Percentiles rank a stretch among this genome's conserved stretches.
Evolutionary conservation across 2,797 vertebrate species (phyloP).

Genomic region (Discoglossus pictus): DNA sequence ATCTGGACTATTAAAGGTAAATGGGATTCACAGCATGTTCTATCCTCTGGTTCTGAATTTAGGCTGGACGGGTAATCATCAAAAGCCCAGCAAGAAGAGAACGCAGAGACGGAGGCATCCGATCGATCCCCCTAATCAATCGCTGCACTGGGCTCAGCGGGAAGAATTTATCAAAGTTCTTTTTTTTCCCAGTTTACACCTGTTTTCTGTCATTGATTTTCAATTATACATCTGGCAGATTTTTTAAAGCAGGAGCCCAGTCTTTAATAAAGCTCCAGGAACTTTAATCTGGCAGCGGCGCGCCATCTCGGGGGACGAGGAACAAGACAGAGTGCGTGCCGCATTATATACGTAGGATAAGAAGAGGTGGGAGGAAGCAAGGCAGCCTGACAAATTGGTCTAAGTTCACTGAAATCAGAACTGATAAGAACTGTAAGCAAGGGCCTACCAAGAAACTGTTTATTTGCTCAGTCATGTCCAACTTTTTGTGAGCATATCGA

Average conservation of each 20-base stretch:
- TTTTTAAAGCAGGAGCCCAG: constrained; percentile 11
- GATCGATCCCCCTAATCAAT: constrained; percentile 40
- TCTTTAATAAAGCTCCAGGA: constrained; percentile 4
- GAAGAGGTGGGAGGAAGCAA: too few relatives aligned
- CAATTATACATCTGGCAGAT: constrained; percentile 27
- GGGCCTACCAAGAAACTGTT: too few relatives aligned
- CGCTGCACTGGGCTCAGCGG: constrained; percentile 14
- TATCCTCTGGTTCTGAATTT: neutral
- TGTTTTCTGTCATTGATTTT: constrained; percentile 43
- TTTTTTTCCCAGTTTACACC: constrained; percentile 32
- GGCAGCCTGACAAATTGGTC: too few relatives aligned
- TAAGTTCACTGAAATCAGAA: too few relatives aligned
- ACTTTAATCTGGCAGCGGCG: neutral
- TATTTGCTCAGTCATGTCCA: too few relatives aligned
- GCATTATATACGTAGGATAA: too few relatives aligned
- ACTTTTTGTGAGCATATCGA: too few relatives aligned
- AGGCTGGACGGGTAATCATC: constrained; percentile 29
- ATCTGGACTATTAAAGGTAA: too few relatives aligned
- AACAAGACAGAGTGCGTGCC: too few relatives aligned
- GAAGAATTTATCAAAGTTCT: constrained; percentile 28
- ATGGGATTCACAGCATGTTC: neutral
- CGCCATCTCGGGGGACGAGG: neutral
- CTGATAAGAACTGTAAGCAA: too few relatives aligned
- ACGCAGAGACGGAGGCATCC: constrained; percentile 2
- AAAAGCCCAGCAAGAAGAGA: constrained; percentile 9